Base-by-base conservation (phyloP, 1,140 invertebrate species). In the Hyles vespertilio region DNA sequence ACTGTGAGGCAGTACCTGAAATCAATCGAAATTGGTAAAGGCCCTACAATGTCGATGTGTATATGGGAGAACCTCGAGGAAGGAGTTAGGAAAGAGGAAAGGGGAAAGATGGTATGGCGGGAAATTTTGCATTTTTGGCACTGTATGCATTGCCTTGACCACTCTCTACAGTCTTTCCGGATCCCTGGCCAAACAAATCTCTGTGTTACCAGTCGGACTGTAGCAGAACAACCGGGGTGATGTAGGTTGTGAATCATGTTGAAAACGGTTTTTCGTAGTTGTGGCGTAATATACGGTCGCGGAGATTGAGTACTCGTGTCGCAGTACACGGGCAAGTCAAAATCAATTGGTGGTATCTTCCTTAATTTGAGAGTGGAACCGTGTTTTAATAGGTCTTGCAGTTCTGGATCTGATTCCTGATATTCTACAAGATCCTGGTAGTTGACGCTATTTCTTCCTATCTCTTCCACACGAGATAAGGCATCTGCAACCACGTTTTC, bases 391-490 rank as follows among this genome's bases (percentile, higher is more conserved):
- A 36, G 3, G 3, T 36, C 36, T 36, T 36, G 3, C 3, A 36
- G 36, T 36, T 36, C 36, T 36, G 36, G 7, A 7, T 36, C 36
- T 3, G 3, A 4, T 36, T 36, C 36, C 7, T 36, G 36, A 36
- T 36, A 3, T 36, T 36, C 7, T 3, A 7, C 36, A 7, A 36
- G 36, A 36, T 3, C 36, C 3, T 7, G 3, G 7, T 36, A 36
- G 36, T 36, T 7, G 36, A n/a, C n/a, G n/a, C n/a, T n/a, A 4
- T 7, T 36, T 4, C 3, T n/a, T n/a, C n/a, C 7, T 4, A 36
- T 4, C 7, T 36, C 3, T 34, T 56, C 59, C 56, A 5, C 67
- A 68, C 61, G 86, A 0, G 74, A 51, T 12, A 50, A 56, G 53
- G 46, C 33, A 43, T 63, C 61, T 2, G 61, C 61, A 10, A 50